phyloP scores from a whole-genome alignment of 2,888 invertebrate genomes.

The Asteroscopus sphinx region DNA sequence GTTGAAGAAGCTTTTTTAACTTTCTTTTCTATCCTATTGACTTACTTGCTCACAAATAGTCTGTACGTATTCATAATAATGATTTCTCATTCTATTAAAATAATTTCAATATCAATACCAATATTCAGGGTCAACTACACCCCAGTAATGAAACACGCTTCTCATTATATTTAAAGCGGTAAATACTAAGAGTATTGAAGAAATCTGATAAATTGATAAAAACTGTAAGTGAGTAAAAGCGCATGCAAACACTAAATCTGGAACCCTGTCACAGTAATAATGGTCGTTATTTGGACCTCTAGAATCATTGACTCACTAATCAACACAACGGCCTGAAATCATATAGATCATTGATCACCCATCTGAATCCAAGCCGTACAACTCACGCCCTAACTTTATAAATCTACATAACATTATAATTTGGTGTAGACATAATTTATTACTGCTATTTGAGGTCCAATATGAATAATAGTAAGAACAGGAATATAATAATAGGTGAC shows the following conservation, averaged over 20 bases:
- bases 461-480: constrained; percentile 2
- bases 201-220: not conserved
- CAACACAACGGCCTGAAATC: not conserved
- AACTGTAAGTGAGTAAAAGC: constrained; percentile 8
- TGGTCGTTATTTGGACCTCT: constrained; percentile 52
- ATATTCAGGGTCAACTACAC: no score
- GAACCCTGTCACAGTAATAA: constrained; percentile 53
- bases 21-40: no score
- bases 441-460: constrained; percentile 48
- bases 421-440: constrained; percentile 54
- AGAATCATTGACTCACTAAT: constrained; percentile 11
- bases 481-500: constrained; percentile 22
- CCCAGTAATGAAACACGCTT: constrained; percentile 1
- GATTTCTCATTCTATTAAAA: no score
- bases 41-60: no score
- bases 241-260: constrained; percentile 16
- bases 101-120: not conserved
- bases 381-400: constrained; percentile 23
- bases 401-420: constrained; percentile 24
- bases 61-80: no score
- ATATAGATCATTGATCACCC: not conserved
- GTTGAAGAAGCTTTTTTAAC: no score
- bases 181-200: constrained; percentile 3
- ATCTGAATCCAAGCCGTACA: constrained; percentile 9
- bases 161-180: not conserved